Conservation (phyloP, 2,797 vertebrate species). For the Mico argentatus region DNA sequence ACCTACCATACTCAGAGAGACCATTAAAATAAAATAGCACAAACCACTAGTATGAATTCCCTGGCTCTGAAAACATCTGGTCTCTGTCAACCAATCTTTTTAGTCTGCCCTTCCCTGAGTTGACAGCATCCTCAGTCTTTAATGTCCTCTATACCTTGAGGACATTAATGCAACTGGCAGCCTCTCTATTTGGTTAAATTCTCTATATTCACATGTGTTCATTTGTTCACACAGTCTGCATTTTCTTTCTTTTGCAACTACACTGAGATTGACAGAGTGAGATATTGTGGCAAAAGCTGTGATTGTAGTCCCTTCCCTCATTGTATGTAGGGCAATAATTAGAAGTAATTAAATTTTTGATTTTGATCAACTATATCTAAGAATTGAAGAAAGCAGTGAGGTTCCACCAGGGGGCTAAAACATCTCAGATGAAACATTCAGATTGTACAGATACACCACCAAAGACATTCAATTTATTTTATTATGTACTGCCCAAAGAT, state of each 20-base stretch:
- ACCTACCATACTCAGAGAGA: not conserved
- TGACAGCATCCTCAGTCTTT: not conserved
- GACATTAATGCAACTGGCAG: not conserved
- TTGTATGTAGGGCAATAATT: not conserved
- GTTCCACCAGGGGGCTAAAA: not conserved
- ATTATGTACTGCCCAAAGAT: not conserved
- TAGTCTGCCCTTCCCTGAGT: not conserved
- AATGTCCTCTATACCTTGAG: not conserved
- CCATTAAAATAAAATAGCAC: not conserved
- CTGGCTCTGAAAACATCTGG: not conserved
- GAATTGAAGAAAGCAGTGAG: not conserved
- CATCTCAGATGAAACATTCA: not conserved
- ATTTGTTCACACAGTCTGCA: not conserved
- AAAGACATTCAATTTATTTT: not conserved
- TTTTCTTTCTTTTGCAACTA: not conserved
- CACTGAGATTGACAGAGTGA: not conserved
- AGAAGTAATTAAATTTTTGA: not conserved
- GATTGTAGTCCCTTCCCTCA: not conserved
- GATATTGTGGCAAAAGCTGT: not conserved
- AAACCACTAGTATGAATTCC: not conserved
- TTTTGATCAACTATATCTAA: not conserved
- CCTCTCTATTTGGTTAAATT: not conserved
- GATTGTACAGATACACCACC: not conserved
- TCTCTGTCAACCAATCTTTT: not conserved
- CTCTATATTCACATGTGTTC: slow-evolving; percentile 7